Percentiles rank a stretch among this genome's conserved stretches.
Evolutionary conservation across 2,797 vertebrate genomes (phyloP).

Genomic region (Scolopax bukidnonensis): DNA sequence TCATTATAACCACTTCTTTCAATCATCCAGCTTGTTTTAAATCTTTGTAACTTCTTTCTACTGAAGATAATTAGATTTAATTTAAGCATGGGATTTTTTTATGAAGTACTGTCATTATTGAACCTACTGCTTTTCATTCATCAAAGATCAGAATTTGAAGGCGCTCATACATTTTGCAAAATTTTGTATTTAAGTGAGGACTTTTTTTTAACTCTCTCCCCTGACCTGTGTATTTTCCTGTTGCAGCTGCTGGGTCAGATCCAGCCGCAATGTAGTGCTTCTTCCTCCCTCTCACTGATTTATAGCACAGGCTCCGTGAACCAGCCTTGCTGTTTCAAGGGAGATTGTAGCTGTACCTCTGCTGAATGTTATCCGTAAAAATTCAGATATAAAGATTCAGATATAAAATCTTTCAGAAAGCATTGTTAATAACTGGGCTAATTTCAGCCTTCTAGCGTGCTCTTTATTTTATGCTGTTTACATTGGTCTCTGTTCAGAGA

Average conservation of each 20-base stretch:
- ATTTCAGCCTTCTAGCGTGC: background rate
- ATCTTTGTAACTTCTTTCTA: background rate
- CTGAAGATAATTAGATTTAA: background rate
- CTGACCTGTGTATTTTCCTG: background rate
- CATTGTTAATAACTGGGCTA: background rate
- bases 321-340: background rate
- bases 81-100: background rate
- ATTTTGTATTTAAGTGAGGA: background rate
- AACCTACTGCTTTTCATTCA: conserved; percentile 32
- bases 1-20: background rate
- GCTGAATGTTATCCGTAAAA: background rate
- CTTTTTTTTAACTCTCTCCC: background rate
- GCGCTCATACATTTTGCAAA: background rate
- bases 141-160: background rate
- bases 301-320: background rate
- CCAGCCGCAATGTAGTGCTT: background rate
- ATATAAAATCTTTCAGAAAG: background rate
- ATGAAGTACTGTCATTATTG: conserved; percentile 10
- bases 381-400: background rate
- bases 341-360: background rate
- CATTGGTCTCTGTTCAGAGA: background rate
- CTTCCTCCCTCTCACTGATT: background rate
- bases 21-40: background rate
- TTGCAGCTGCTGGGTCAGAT: background rate
- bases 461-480: background rate